phyloP scores from a whole-genome alignment of 2,888 invertebrate species.

The Gastracanthus pulcherrimus region DNA sequence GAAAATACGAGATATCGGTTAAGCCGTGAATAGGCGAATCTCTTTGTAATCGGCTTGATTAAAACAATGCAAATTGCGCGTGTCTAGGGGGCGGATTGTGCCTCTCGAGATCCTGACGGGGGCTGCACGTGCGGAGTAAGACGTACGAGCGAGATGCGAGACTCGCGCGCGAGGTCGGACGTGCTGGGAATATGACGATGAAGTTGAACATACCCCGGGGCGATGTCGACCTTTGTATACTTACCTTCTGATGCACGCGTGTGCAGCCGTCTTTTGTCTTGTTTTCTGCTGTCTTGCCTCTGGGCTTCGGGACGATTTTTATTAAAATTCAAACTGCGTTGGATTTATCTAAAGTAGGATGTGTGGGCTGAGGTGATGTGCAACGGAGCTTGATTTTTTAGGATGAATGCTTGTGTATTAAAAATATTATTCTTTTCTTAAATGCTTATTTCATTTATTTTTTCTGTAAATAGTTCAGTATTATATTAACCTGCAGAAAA shows the following conservation, averaged over 20 bases:
- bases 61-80: slow-evolving; percentile 13
- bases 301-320: background rate
- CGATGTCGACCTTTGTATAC: background rate
- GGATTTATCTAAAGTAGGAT: background rate
- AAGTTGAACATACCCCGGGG: background rate
- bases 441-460: too few species aligned
- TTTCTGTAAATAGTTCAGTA: too few species aligned
- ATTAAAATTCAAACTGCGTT: background rate
- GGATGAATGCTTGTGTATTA: too few species aligned
- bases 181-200: background rate
- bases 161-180: background rate
- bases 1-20: background rate
- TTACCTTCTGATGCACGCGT: background rate
- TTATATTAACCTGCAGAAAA: too few species aligned
- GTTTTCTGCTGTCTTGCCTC: background rate
- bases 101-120: background rate
- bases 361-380: too few species aligned
- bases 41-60: slow-evolving; percentile 4
- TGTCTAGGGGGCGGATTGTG: background rate
- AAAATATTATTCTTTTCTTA: too few species aligned
- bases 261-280: background rate
- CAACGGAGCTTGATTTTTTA: background rate
- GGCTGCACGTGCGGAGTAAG: background rate
- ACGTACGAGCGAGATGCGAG: background rate
- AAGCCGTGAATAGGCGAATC: background rate